Conservation (phyloP, 2,113 vertebrate genomes). For the Sorex araneus region DNA sequence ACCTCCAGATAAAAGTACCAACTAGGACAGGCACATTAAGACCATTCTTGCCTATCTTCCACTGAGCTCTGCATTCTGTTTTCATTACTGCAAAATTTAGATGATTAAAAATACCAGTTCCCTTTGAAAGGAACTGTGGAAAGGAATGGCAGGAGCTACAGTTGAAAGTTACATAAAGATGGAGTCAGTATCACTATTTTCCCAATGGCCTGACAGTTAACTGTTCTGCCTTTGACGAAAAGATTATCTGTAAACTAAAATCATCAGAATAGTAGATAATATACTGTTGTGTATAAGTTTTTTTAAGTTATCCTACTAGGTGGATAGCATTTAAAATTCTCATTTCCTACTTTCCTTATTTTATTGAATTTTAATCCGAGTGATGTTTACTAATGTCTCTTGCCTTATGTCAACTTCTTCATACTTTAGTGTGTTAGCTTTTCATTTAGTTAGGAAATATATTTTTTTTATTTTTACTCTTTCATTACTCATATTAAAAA, state of each 20-base stretch:
- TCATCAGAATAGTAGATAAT: neutral
- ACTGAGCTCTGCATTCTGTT: neutral
- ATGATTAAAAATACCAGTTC: neutral
- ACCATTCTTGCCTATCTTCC: neutral
- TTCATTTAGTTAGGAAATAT: neutral
- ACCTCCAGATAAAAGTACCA: neutral
- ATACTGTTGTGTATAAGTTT: neutral
- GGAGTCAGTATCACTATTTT: neutral
- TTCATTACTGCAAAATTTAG: neutral
- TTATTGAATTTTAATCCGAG: neutral
- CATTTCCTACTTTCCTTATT: neutral
- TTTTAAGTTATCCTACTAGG: neutral
- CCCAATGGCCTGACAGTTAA: neutral
- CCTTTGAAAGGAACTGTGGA: neutral
- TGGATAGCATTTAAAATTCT: neutral
- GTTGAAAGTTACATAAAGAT: neutral
- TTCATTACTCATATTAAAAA: neutral
- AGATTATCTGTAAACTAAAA: neutral
- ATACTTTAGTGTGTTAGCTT: neutral
- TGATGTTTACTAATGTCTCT: neutral
- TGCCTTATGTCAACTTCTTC: neutral
- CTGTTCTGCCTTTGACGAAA: neutral
- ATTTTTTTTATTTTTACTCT: neutral
- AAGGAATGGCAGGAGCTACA: neutral
- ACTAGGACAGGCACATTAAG: neutral